phyloP scores from a whole-genome alignment of 2,888 invertebrate genomes.

The Andricus quercusramuli region DNA sequence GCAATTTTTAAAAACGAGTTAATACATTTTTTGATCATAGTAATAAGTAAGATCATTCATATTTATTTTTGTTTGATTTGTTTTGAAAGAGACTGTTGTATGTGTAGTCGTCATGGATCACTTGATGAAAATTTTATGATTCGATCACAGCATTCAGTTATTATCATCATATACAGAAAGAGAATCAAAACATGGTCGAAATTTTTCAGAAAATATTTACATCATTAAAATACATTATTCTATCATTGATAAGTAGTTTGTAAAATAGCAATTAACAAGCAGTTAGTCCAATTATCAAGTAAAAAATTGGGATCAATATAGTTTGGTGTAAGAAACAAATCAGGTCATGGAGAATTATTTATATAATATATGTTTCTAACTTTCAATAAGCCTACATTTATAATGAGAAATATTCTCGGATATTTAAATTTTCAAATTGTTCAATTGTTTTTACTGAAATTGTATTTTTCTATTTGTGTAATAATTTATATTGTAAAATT shows the following conservation, averaged over 20 bases:
- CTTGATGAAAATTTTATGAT: background rate
- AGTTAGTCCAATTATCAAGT: background rate
- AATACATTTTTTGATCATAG: too few relatives aligned
- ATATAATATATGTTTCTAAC: background rate
- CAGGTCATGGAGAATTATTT: constrained; percentile 13
- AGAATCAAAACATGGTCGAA: background rate
- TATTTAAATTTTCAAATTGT: background rate
- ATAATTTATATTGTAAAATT: background rate
- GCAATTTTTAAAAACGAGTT: background rate
- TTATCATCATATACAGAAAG: background rate
- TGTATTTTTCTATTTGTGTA: background rate
- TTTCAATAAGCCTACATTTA: background rate
- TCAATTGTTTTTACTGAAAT: background rate
- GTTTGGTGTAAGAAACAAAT: background rate
- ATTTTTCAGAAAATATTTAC: background rate
- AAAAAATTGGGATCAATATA: background rate
- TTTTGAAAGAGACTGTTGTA: background rate
- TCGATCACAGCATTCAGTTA: background rate
- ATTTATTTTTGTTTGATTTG: background rate
- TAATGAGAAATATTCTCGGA: background rate
- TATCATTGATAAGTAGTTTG: background rate
- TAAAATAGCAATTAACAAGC: background rate
- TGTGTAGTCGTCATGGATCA: background rate
- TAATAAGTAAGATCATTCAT: background rate
- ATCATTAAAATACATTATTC: background rate